Conservation (phyloP, 1,140 invertebrate genomes). For the Antheraea mylitta region DNA sequence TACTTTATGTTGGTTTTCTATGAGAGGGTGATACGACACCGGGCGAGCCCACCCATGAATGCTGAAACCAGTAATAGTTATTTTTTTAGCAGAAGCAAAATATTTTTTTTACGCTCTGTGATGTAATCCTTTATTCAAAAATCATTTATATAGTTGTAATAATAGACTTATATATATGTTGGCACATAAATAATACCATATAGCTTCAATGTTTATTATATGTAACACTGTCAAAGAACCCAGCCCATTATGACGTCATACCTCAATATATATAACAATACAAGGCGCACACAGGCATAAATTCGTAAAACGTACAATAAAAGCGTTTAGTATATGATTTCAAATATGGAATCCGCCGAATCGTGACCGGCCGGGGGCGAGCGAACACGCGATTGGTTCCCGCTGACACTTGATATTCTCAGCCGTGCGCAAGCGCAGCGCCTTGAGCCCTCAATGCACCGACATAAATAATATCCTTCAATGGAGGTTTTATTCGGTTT, state of each 20-base stretch:
- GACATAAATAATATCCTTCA: background rate
- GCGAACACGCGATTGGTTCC: slow-evolving; percentile 15
- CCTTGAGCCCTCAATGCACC: background rate
- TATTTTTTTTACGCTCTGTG: too few relatives aligned
- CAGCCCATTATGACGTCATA: background rate
- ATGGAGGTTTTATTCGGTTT: background rate
- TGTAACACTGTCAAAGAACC: background rate
- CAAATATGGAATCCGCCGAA: slow-evolving; percentile 26
- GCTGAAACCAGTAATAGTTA: too few relatives aligned
- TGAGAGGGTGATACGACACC: too few relatives aligned
- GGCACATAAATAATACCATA: too few relatives aligned
- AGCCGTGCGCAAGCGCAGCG: background rate
- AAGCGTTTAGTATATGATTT: slow-evolving; percentile 13
- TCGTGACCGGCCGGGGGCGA: slow-evolving; percentile 24
- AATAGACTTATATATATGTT: too few relatives aligned
- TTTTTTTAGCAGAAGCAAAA: too few relatives aligned
- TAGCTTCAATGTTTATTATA: too few relatives aligned
- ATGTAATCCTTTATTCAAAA: too few relatives aligned
- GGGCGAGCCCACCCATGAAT: too few relatives aligned
- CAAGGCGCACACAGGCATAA: background rate
- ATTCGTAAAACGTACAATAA: slow-evolving; percentile 10
- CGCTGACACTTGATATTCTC: background rate
- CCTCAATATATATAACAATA: background rate
- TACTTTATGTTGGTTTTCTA: too few relatives aligned
- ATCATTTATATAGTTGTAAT: too few relatives aligned